phyloP scores from a whole-genome alignment of 2,113 vertebrate genomes.

The Lagopus muta region DNA sequence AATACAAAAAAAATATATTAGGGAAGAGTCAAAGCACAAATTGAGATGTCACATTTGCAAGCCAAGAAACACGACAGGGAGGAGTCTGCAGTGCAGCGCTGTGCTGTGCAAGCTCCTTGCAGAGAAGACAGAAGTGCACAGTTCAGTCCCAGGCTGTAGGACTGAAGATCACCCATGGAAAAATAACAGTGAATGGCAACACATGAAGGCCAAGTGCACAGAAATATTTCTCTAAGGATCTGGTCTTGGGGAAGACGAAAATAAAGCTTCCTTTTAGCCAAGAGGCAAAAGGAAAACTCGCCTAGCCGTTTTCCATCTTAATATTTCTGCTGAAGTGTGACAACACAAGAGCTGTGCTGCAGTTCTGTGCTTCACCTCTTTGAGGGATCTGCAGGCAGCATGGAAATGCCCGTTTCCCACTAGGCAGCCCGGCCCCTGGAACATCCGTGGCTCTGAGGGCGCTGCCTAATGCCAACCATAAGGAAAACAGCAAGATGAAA shows the following conservation, averaged over 20 bases:
- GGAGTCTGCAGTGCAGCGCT: too few species aligned
- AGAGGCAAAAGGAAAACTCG: background rate
- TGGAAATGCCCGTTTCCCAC: constrained; percentile 30
- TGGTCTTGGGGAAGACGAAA: background rate
- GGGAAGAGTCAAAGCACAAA: too few species aligned
- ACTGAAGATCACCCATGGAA: background rate
- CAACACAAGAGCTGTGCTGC: background rate
- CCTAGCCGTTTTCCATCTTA: background rate
- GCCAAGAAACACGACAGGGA: too few species aligned
- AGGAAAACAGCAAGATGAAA: background rate
- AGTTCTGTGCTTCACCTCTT: background rate
- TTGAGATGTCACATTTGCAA: too few species aligned
- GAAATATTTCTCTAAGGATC: background rate
- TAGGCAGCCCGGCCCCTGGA: constrained; percentile 14
- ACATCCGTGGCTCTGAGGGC: constrained; percentile 19
- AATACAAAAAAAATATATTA: too few species aligned
- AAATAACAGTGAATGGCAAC: background rate
- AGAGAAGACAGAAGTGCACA: too few species aligned
- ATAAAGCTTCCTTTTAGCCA: background rate
- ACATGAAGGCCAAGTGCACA: background rate
- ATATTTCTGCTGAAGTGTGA: background rate
- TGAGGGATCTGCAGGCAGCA: background rate
- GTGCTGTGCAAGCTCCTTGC: too few species aligned
- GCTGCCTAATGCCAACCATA: background rate
- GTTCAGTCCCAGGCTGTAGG: background rate